A percentile compares a stretch with the other conserved stretches of the same genome.
Conservation (phyloP, 2,113 vertebrate genomes). For the Clarias gariepinus region DNA sequence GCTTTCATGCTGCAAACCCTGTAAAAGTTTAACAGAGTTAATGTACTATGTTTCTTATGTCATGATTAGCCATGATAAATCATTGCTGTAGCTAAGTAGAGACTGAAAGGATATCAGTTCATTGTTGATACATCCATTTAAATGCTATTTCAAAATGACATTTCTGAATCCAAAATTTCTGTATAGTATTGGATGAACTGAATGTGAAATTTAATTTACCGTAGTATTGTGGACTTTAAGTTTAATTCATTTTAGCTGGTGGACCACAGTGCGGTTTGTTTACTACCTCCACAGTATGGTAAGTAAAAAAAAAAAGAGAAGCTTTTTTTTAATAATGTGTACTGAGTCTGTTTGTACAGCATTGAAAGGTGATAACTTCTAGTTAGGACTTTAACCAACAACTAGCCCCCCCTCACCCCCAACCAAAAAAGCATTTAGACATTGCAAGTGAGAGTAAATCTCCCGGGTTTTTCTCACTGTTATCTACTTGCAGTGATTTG, state of each 20-base stretch:
- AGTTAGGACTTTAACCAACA: constrained; percentile 27
- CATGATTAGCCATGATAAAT: neutral
- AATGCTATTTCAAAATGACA: neutral
- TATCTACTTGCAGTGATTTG: constrained; percentile 45
- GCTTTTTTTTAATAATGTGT: neutral
- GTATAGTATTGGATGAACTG: neutral
- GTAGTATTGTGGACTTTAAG: neutral
- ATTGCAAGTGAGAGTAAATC: constrained; percentile 24
- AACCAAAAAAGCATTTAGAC: constrained; percentile 21
- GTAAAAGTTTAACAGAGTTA: neutral
- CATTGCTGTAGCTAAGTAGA: constrained; percentile 7
- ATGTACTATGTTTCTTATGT: neutral
- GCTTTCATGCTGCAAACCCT: neutral
- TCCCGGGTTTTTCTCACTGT: neutral
- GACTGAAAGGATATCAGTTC: constrained; percentile 22
- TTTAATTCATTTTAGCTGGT: neutral
- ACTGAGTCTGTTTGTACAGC: neutral
- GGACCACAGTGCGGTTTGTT: neutral
- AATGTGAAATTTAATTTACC: neutral
- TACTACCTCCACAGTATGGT: neutral
- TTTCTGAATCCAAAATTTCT: neutral
- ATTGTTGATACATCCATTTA: constrained; percentile 14
- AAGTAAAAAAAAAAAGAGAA: neutral
- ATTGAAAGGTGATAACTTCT: constrained; percentile 16
- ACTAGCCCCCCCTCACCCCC: too few relatives aligned